Percentiles rank a stretch among this genome's conserved stretches.
Conservation (phyloP, 2,797 vertebrate genomes). For the Phoeniculus purpureus region DNA sequence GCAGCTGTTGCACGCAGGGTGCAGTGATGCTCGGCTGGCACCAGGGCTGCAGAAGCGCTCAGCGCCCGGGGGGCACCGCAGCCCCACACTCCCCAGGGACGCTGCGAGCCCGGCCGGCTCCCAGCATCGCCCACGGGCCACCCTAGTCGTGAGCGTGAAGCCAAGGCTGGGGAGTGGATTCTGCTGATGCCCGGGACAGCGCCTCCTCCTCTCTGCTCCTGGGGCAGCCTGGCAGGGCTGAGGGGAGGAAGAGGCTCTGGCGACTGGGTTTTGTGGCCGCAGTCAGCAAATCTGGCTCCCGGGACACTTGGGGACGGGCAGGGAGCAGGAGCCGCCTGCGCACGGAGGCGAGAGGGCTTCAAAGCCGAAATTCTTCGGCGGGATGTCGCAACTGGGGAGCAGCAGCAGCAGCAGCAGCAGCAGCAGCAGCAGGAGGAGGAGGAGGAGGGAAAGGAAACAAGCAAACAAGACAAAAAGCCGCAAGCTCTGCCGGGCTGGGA, state of each 20-base stretch:
- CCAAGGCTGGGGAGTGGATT: slow-evolving; percentile 50
- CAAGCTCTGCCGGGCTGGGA: slow-evolving; percentile 42
- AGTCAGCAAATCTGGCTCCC: slow-evolving; percentile 53
- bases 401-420: no score
- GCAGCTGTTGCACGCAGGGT: not conserved
- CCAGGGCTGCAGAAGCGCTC: slow-evolving; percentile 3
- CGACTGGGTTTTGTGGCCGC: slow-evolving; percentile 60
- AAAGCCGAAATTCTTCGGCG: slow-evolving; percentile 40
- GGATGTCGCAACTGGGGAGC: slow-evolving; percentile 54
- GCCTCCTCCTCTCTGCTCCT: slow-evolving; percentile 45
- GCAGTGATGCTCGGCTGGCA: not conserved
- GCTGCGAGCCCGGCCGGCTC: not conserved
- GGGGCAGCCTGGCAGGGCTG: slow-evolving; percentile 42
- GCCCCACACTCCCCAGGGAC: slow-evolving; percentile 21
- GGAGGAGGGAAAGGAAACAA: not conserved
- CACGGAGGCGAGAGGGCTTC: slow-evolving; percentile 38
- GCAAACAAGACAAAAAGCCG: slow-evolving; percentile 40
- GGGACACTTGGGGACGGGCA: slow-evolving; percentile 49
- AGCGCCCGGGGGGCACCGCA: not conserved
- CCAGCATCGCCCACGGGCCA: not conserved
- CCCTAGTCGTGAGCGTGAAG: not conserved
- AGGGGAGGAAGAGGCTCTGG: slow-evolving; percentile 56
- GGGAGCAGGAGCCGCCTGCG: slow-evolving; percentile 54
- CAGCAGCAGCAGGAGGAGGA: not conserved
- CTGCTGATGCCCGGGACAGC: slow-evolving; percentile 59